These are phyloP conservation scores for Dipodomys ordii DNA, from an alignment of 2,113 vertebrate genomes.

Conservation along the genomic window DNA sequence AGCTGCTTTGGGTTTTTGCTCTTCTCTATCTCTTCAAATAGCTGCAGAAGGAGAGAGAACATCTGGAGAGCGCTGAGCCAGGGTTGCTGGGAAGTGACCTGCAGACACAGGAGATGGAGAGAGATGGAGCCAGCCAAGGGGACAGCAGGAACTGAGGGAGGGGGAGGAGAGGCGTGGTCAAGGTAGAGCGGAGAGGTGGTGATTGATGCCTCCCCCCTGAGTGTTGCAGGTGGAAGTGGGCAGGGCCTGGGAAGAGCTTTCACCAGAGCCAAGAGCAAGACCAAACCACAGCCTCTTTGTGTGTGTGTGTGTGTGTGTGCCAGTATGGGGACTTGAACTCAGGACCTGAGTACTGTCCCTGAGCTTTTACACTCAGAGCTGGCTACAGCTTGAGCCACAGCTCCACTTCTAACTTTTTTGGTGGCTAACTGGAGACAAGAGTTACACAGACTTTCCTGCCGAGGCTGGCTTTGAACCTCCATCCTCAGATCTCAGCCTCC, in stretches of 20 bases:
- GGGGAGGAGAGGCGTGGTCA: not conserved
- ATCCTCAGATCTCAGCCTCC: too few species aligned
- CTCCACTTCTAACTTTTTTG: too few species aligned
- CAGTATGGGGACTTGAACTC: too few species aligned
- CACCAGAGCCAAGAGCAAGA: not conserved
- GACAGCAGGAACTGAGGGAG: not conserved
- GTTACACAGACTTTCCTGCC: too few species aligned
- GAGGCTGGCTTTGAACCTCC: too few species aligned
- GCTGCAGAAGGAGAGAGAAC: constrained; percentile 18
- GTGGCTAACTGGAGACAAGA: too few species aligned
- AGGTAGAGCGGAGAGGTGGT: not conserved
- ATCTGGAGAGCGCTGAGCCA: not conserved
- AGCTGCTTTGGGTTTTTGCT: constrained; percentile 3
- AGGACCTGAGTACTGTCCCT: too few species aligned
- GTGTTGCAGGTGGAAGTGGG: not conserved
- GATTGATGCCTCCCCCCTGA: not conserved
- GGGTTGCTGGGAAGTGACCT: constrained; percentile 39
- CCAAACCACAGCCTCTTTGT: not conserved
- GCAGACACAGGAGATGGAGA: not conserved
- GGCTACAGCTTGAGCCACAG: too few species aligned
- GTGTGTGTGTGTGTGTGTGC: too few species aligned
- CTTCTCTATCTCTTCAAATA: constrained; percentile 7
- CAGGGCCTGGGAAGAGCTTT: not conserved
- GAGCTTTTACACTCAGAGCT: too few species aligned
- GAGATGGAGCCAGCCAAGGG: not conserved